Evolutionary conservation across 2,113 vertebrate species (phyloP), one percentile per base, ranked within the genome.

Genomic region (Thunnus maccoyii): DNA sequence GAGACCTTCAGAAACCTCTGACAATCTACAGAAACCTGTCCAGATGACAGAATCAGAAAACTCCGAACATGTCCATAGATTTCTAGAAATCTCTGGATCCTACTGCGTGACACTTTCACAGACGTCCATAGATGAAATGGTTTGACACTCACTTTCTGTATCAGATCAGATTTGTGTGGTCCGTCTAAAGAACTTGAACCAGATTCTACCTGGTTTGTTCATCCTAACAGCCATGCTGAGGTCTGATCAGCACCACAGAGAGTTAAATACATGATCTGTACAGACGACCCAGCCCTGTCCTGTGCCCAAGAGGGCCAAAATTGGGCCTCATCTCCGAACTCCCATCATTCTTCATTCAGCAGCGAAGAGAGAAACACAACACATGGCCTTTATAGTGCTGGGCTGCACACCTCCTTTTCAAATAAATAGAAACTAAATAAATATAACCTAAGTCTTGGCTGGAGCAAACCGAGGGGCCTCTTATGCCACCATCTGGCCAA

Each of bases 381-480:
- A 84, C 77, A 84, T 82, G 75, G 84, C 84, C 70, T 73, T 68
- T 13, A 61, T 52, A 20, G 41, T 15, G 61, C 68, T 2, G 32
- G 58, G 65, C 77, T n/a, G 8, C 62, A 57, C 11, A 48, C 67
- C 76, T 83, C 66, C 57, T 72, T 67, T 67, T 72, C 32, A 88
- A 88, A 80, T 51, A 80, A 89, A 85, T 67, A 80, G 47, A 70
- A 70, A 78, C 60, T 58, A 63, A 79, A 86, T 77, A 64, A 89
- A 90, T 62, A 72, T 0, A 68, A 72, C 1, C 48, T 72, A 57
- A 63, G 65, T 76, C 58, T 44, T n/a, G 57, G 67, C 78, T 48
- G 56, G 22, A 69, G 75, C 41, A 30, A 69, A 20, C 51, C 30
- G 7, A 68, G 64, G 41, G 76, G 72, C 76, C 77, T 69, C 69